phyloP scores from a whole-genome alignment of 2,888 invertebrate genomes.

The Smittia aterrima region DNA sequence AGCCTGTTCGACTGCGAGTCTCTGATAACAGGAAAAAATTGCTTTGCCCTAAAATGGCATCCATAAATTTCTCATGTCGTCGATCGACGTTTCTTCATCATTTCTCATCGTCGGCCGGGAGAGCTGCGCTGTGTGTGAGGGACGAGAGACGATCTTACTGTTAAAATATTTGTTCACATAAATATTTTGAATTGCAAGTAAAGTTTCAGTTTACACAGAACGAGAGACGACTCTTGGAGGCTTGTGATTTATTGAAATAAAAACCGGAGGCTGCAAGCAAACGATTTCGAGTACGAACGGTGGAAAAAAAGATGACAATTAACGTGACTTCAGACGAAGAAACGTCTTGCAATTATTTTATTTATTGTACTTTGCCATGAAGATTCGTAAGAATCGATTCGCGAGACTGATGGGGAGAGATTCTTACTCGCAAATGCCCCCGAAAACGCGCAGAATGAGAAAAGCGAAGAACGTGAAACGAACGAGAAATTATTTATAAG shows the following conservation, averaged over 20 bases:
- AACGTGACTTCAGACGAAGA: conserved; percentile 28
- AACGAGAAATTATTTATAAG: conserved; percentile 20
- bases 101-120: background rate
- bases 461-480: conserved; percentile 16
- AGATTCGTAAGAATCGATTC: conserved; percentile 1
- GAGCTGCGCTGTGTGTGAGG: background rate
- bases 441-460: conserved; percentile 26
- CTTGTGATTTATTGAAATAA: conserved; percentile 40
- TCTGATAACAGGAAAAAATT: conserved; percentile 37
- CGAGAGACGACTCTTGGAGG: background rate
- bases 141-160: conserved; percentile 20
- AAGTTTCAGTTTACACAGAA: conserved; percentile 21
- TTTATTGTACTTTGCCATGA: conserved; percentile 28
- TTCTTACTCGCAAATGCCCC: background rate
- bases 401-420: background rate
- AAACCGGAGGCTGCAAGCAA: background rate
- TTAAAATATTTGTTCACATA: conserved; percentile 33
- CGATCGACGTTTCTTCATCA: background rate
- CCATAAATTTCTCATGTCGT: conserved; percentile 21
- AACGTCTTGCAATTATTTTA: conserved; percentile 27
- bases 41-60: conserved; percentile 28
- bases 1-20: background rate
- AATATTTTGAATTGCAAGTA: conserved; percentile 29
- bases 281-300: background rate
- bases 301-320: conserved; percentile 39